phyloP scores from a whole-genome alignment of 2,888 invertebrate species.

The Melieria omissa region DNA sequence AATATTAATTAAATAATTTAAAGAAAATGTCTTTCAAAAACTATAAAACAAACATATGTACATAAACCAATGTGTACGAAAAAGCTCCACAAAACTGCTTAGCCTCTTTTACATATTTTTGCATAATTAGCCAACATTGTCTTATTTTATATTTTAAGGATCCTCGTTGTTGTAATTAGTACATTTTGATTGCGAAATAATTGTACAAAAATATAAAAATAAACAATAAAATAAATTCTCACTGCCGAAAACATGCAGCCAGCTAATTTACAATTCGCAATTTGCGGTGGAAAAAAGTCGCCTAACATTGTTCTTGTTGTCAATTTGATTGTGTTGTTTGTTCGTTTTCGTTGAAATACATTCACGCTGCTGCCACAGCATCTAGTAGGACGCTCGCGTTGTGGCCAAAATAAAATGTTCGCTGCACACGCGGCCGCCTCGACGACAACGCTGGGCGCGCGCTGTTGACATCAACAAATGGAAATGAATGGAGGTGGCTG shows the following conservation, averaged over 20 bases:
- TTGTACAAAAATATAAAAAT: constrained; percentile 35
- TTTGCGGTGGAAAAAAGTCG: constrained; percentile 12
- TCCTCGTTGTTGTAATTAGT: constrained; percentile 23
- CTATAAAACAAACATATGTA: too few species aligned
- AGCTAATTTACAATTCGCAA: constrained; percentile 27
- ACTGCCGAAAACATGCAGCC: constrained; percentile 8
- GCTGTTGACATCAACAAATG: constrained; percentile 56
- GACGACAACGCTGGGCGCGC: constrained; percentile 33
- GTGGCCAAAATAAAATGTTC: constrained; percentile 47
- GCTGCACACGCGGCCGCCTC: neutral
- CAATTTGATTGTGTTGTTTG: neutral
- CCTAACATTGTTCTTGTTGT: constrained; percentile 8
- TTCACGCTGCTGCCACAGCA: neutral
- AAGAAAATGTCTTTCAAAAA: too few species aligned
- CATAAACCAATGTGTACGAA: too few species aligned
- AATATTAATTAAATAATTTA: too few species aligned
- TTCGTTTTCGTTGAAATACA: neutral
- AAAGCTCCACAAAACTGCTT: too few species aligned
- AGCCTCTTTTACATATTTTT: constrained; percentile 8
- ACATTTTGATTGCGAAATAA: constrained; percentile 50
- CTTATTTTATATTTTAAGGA: neutral
- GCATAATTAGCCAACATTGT: constrained; percentile 32
- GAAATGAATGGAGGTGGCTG: constrained; percentile 55
- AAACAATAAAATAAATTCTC: constrained; percentile 25
- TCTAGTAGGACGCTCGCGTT: constrained; percentile 16